phyloP scores from a whole-genome alignment of 2,113 vertebrate genomes.

The Lipotes vexillifer region DNA sequence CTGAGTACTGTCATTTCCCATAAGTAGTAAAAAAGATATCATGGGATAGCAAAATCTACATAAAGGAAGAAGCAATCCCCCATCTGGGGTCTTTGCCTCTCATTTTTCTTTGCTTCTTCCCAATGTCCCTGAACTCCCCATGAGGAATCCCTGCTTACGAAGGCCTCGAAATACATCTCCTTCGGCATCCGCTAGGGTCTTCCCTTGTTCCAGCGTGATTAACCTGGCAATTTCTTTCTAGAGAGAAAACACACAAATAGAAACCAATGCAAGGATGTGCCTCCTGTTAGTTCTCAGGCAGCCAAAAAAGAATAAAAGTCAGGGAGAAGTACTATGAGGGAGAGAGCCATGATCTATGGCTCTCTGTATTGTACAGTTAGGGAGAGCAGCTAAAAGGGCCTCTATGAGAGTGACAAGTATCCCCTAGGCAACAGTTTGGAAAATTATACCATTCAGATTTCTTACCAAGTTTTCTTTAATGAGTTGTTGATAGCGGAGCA shows the following conservation, averaged over 20 bases:
- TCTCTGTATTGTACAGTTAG: not conserved
- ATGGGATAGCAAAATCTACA: not conserved
- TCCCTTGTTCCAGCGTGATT: slow-evolving; percentile 96
- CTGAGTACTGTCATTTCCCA: slow-evolving; percentile 14
- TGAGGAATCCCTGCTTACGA: slow-evolving; percentile 85
- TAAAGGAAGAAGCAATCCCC: not conserved
- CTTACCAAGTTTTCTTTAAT: slow-evolving; percentile 99
- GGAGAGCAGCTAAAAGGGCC: not conserved
- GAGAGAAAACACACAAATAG: slow-evolving; percentile 70
- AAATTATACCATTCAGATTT: not conserved
- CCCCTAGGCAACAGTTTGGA: not conserved
- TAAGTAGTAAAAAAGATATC: not conserved
- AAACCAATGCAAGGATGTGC: slow-evolving; percentile 8
- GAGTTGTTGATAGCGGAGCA: slow-evolving; percentile 95
- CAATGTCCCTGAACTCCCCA: slow-evolving; percentile 54
- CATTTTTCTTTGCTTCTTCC: slow-evolving; percentile 49
- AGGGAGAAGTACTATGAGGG: not conserved
- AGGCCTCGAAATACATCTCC: slow-evolving; percentile 98
- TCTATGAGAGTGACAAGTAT: not conserved
- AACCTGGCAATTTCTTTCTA: slow-evolving; percentile 95
- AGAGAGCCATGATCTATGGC: not conserved
- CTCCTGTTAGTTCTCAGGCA: not conserved
- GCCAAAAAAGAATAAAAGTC: not conserved
- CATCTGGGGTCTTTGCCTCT: not conserved
- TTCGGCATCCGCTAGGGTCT: slow-evolving; percentile 97